Base-by-base conservation (phyloP, 2,888 invertebrate species). In the Bugula neritina region DNA sequence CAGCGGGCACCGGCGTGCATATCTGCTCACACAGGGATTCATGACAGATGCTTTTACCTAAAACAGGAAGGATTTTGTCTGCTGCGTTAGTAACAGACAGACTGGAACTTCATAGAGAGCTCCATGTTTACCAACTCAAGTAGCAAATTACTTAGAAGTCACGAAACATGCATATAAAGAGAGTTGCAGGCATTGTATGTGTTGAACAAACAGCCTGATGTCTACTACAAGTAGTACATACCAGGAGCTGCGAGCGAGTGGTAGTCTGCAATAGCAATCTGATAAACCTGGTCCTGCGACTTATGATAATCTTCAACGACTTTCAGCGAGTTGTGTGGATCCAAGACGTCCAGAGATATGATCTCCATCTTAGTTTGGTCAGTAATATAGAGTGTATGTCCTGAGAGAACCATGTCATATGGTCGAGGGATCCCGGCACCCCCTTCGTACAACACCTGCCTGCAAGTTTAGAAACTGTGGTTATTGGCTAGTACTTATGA, bases 301-400 rank as follows among this genome's bases (percentile, higher is more conserved):
- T 31, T 63, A 3, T 13, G 17, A 29, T 27, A 1, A 5, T 63
- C 31, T n/a, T 63, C 25, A 2, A 27, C 31, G 5, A 29, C 31
- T 29, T 29, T 2, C 5, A 3, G 5, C 3, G 63, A 25, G 31
- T 63, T 63, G 31, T 27, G 27, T 31, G 63, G 63, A 31, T 63
- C 31, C 27, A 63, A 27, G 27, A 31, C 31, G 27, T 75, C 75
- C 10, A 78, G 76, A 23, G 73, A 74, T 35, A 80, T 58, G 1
- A 82, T 74, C 0, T 78, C 79, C 78, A 80, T 78, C 72, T 79
- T 79, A 27, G 81, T 80, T 1, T 94, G 87, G 83, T 97, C 97
- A 0, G 96, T 96, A 94, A 96, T 98, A 85, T 95, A 99, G 72
- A 99, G 86, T 0, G 92, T 92, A 80, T 98, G 95, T 83, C 99